These are phyloP conservation scores for Danionella dracula DNA, from an alignment of 2,797 vertebrate genomes.

Conservation along the genomic window DNA sequence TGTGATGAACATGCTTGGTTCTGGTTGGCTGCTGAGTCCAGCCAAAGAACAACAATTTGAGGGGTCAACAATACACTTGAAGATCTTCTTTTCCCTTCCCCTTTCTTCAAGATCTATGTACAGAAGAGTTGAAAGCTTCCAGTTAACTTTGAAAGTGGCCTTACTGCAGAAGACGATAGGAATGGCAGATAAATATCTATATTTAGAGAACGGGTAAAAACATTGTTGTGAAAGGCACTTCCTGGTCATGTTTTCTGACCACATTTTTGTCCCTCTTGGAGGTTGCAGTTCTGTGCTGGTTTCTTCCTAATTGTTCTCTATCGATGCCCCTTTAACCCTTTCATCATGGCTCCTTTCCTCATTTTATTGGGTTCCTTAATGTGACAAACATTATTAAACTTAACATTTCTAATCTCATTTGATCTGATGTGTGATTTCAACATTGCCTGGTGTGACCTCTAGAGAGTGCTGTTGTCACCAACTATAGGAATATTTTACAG, in stretches of 20 bases:
- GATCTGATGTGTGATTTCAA: slow-evolving; percentile 8
- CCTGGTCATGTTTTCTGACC: slow-evolving; percentile 56
- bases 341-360: slow-evolving; percentile 29
- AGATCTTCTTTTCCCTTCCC: slow-evolving; percentile 34
- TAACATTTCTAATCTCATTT: slow-evolving; percentile 53
- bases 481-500: no score
- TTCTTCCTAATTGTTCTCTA: slow-evolving; percentile 44
- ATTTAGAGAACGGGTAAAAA: slow-evolving; percentile 44
- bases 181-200: slow-evolving; percentile 28
- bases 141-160: slow-evolving; percentile 90
- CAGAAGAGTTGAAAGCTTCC: slow-evolving; percentile 73
- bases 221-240: slow-evolving; percentile 69
- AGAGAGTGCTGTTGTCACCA: not conserved
- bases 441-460: not conserved
- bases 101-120: slow-evolving; percentile 65
- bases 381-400: slow-evolving; percentile 56
- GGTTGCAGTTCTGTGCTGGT: slow-evolving; percentile 75
- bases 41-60: slow-evolving; percentile 73
- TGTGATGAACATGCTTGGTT: slow-evolving; percentile 76
- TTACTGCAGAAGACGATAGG: slow-evolving; percentile 69
- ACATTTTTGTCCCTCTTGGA: slow-evolving; percentile 48
- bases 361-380: slow-evolving; percentile 46
- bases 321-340: slow-evolving; percentile 33
- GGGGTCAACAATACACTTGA: slow-evolving; percentile 65
- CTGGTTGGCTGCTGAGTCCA: slow-evolving; percentile 67